These are phyloP conservation scores for Trachurus trachurus DNA, from an alignment of 2,797 vertebrate species.

Conservation along the genomic window DNA sequence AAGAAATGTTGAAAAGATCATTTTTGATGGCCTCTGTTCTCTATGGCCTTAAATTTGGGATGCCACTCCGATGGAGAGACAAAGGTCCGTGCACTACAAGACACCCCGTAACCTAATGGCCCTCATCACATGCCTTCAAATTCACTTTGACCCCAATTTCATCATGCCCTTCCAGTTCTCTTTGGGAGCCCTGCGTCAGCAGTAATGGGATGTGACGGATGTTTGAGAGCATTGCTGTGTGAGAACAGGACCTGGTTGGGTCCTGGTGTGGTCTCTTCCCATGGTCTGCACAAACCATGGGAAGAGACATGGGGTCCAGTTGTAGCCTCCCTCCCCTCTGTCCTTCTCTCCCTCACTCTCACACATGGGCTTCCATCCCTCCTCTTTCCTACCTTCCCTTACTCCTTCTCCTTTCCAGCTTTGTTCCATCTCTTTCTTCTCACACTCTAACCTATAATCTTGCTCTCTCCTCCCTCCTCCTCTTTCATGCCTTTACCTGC, in stretches of 20 bases:
- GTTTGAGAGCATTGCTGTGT: conserved; percentile 73
- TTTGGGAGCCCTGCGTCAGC: conserved; percentile 76
- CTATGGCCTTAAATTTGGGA: conserved; percentile 52
- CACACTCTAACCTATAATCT: conserved; percentile 38
- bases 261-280: conserved; percentile 22
- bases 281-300: conserved; percentile 76
- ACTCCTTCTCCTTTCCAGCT: conserved; percentile 20
- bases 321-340: conserved; percentile 30
- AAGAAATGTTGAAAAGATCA: conserved; percentile 27
- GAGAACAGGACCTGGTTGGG: conserved; percentile 73
- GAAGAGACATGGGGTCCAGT: conserved; percentile 72
- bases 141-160: conserved; percentile 81
- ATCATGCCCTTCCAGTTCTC: conserved; percentile 73
- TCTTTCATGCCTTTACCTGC: conserved; percentile 42
- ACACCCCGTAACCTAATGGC: conserved; percentile 70
- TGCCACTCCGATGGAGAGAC: conserved; percentile 59
- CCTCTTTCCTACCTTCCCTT: conserved; percentile 30
- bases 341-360: background rate
- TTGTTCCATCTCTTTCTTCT: conserved; percentile 18
- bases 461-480: conserved; percentile 20
- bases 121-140: conserved; percentile 74
- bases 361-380: conserved; percentile 15
- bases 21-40: conserved; percentile 48
- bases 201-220: conserved; percentile 86
- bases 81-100: conserved; percentile 71